Evolutionary conservation across 1,140 invertebrate genomes (phyloP), one percentile per base, ranked within the genome.

Genomic region (Holcopasites calliopsidis): DNA sequence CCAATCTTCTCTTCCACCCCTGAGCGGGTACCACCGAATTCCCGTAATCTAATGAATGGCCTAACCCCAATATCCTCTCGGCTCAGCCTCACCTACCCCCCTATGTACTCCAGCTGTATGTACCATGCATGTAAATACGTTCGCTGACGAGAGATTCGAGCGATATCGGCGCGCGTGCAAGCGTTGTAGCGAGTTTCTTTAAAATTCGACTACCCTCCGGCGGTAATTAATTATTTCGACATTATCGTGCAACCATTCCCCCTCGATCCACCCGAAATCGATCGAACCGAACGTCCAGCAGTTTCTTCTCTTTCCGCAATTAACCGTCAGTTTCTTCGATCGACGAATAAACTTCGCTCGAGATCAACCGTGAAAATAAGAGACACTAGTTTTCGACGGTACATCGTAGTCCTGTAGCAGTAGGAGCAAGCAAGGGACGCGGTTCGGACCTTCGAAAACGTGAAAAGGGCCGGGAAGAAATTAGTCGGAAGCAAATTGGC

Each of bases 1-100:
- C 82, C 42, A 60, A 82, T n/a, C 61, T 35, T 71, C 80, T 62
- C 72, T 70, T 80, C 70, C 26, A 7, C 71, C 83, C 70, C 74
- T 76, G 49, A 66, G 55, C 52, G 72, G 74, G 74, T 42, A 83
- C 82, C 85, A 73, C 80, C 84, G 83, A 90, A 90, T 90, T 91
- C 88, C 81, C 86, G 85, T 91, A 90, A 91, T 91, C 89, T 90
- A 91, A 90, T 90, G 89, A 90, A 90, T 89, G 86, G 84, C 76
- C 84, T 82, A 79, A 87, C 84, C 86, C 84, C 87, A 80, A 87
- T 85, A 86, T 89, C 82, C 85, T 87, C 82, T 85, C 79, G 79
- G 86, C 89, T 88, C 76, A 84, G 80, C 79, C 78, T 82, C 80
- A 72, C 81, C 80, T 57, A 74, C 71, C 79, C 76, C 76, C 60